phyloP scores from a whole-genome alignment of 2,113 vertebrate genomes.

The Odocoileus hemionus region DNA sequence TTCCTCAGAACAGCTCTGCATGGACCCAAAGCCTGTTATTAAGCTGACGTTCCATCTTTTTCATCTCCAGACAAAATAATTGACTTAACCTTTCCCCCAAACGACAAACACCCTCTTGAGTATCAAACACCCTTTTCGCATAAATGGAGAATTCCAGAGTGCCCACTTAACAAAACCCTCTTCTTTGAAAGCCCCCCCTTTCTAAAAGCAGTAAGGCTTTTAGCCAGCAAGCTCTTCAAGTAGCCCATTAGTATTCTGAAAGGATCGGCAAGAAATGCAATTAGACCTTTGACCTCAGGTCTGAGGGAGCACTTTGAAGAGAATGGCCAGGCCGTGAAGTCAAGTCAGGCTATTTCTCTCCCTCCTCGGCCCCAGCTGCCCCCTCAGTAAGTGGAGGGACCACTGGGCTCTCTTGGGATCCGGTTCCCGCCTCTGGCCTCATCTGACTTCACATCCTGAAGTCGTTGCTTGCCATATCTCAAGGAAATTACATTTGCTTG shows the following conservation, averaged over 20 bases:
- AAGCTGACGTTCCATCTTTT: conserved; percentile 40
- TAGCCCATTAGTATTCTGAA: conserved; percentile 44
- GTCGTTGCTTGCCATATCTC: neutral
- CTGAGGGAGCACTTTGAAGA: neutral
- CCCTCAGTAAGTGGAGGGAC: neutral
- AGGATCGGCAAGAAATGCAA: conserved; percentile 23
- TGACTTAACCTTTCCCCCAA: conserved; percentile 60
- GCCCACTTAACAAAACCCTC: conserved; percentile 26
- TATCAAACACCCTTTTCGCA: conserved; percentile 43
- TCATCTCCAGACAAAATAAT: conserved; percentile 61
- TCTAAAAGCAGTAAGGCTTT: conserved; percentile 26
- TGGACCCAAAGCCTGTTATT: conserved; percentile 19
- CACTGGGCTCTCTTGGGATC: neutral
- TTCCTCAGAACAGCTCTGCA: neutral
- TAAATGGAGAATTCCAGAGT: conserved; percentile 42
- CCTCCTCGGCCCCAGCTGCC: fast-evolving
- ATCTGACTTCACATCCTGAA: neutral
- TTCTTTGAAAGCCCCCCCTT: conserved; percentile 38
- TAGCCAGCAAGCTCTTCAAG: conserved; percentile 33
- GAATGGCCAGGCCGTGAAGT: neutral
- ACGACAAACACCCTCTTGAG: conserved; percentile 50
- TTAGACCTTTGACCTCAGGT: conserved; percentile 52
- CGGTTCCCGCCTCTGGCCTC: neutral
- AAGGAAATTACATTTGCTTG: neutral
- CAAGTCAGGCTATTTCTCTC: neutral